Evolutionary conservation across 2,797 vertebrate species (phyloP).

Genomic region (Karalla daura): DNA sequence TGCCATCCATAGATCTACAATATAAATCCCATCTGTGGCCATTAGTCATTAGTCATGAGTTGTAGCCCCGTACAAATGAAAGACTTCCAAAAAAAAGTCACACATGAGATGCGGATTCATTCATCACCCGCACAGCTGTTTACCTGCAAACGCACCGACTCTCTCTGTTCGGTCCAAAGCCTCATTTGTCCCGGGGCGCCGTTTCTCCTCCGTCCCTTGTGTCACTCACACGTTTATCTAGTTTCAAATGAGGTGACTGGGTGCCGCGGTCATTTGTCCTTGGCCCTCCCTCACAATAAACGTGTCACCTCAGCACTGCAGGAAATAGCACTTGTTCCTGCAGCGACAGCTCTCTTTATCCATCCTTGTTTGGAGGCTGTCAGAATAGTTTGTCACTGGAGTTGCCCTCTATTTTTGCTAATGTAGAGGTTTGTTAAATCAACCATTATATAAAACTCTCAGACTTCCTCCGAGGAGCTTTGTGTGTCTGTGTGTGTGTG

Average conservation of each 20-base stretch:
- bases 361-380: conserved; percentile 57
- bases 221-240: conserved; percentile 3
- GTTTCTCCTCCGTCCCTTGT: background rate
- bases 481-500: conserved; percentile 5
- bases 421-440: conserved; percentile 45
- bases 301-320: conserved; percentile 51
- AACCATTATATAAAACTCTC: conserved; percentile 25
- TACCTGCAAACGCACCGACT: background rate
- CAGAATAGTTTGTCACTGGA: conserved; percentile 43
- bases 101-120: background rate
- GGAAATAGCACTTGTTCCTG: conserved; percentile 49
- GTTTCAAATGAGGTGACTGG: conserved; percentile 9
- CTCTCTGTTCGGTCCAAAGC: background rate
- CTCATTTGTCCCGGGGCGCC: background rate
- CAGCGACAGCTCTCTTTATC: conserved; percentile 43
- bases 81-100: background rate
- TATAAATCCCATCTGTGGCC: too few relatives aligned
- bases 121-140: background rate
- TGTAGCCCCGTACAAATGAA: background rate
- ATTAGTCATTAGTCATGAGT: background rate
- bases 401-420: conserved; percentile 41
- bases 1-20: background rate
- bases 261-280: conserved; percentile 39
- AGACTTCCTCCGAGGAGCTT: conserved; percentile 18
- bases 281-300: conserved; percentile 27